A percentile compares a stretch with the other conserved stretches of the same genome.
These are phyloP conservation scores for Phalacrocorax brasilianus DNA, from an alignment of 2,113 vertebrate species.

Conservation along the genomic window DNA sequence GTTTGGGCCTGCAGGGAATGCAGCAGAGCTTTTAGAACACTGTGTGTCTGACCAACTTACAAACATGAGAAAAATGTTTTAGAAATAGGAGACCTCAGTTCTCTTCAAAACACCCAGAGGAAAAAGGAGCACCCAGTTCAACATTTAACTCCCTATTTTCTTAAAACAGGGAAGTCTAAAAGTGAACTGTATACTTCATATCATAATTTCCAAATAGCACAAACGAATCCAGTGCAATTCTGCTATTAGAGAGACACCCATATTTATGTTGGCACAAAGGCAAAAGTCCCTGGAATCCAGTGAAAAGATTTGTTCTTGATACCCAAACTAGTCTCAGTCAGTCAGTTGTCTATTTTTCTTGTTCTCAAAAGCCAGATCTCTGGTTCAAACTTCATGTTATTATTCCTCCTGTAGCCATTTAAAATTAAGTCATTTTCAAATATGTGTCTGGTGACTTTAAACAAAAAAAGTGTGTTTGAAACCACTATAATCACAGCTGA, in stretches of 20 bases:
- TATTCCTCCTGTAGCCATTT: neutral
- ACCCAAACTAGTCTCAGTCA: neutral
- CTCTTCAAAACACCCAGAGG: neutral
- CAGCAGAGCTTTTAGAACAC: neutral
- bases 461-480: neutral
- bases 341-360: neutral
- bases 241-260: slow-evolving; percentile 46
- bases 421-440: neutral
- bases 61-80: neutral
- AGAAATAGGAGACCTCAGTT: neutral
- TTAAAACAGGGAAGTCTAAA: slow-evolving; percentile 9
- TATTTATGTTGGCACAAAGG: slow-evolving; percentile 30
- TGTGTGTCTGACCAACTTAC: neutral
- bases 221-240: neutral
- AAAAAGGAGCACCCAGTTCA: neutral
- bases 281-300: slow-evolving; percentile 19
- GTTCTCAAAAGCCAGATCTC: neutral
- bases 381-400: neutral
- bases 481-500: neutral
- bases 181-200: neutral
- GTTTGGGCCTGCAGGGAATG: neutral
- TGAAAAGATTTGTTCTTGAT: neutral
- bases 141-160: slow-evolving; percentile 3
- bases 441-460: neutral
- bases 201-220: neutral